phyloP scores from a whole-genome alignment of 2,888 invertebrate genomes.

The Epinotia ramella region DNA sequence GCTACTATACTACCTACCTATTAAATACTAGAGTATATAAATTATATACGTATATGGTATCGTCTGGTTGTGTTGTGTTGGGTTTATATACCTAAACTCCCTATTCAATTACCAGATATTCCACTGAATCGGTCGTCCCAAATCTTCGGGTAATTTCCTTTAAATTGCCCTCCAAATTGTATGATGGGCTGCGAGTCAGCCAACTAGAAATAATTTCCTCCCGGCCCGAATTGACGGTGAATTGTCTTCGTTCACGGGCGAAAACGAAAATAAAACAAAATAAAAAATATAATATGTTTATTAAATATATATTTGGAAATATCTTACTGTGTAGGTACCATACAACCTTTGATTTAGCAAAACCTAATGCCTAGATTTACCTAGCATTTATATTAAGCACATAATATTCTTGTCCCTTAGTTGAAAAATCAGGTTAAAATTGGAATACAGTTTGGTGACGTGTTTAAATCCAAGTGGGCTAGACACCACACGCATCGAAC shows the following conservation, averaged over 20 bases:
- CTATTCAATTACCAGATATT: constrained; percentile 13
- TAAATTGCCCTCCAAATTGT: constrained; percentile 35
- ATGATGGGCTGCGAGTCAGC: constrained; percentile 39
- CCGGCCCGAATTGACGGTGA: constrained; percentile 30
- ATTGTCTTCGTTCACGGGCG: constrained; percentile 14
- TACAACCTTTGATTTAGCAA: too few species aligned
- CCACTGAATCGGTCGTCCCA: neutral
- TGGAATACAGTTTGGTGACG: too few species aligned
- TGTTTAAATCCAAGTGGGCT: too few species aligned
- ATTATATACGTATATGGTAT: neutral
- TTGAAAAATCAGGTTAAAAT: too few species aligned
- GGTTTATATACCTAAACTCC: neutral
- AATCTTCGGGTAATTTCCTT: constrained; percentile 29
- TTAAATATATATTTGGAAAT: too few species aligned
- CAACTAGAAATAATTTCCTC: constrained; percentile 45
- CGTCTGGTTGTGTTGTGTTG: neutral
- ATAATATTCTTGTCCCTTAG: too few species aligned
- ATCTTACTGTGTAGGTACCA: too few species aligned
- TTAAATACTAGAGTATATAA: neutral
- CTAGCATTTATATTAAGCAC: too few species aligned
- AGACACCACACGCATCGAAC: too few species aligned
- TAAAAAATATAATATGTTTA: too few species aligned
- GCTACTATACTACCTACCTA: too few species aligned
- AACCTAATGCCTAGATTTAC: too few species aligned
- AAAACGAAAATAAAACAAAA: neutral